phyloP scores from a whole-genome alignment of 2,888 invertebrate genomes.

The Ennomos erosarius region DNA sequence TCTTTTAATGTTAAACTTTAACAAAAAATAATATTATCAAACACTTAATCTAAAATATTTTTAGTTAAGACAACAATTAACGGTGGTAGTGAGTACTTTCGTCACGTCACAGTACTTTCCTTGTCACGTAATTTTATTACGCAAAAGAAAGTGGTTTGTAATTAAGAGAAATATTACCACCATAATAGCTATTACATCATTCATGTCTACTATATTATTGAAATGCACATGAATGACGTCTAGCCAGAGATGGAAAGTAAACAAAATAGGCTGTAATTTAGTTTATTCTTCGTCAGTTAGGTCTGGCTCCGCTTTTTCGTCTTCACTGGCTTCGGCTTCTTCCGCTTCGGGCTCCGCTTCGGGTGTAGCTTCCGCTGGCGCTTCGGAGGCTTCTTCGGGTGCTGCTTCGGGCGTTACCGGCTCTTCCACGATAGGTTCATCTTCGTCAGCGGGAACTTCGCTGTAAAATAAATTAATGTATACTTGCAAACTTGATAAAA shows the following conservation, averaged over 20 bases:
- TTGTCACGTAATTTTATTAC: slow-evolving; percentile 70
- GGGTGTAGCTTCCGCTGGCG: slow-evolving; percentile 47
- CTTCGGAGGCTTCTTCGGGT: slow-evolving; percentile 66
- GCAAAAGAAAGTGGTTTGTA: slow-evolving; percentile 62
- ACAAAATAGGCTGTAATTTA: slow-evolving; percentile 15
- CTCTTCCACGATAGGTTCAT: slow-evolving; percentile 79
- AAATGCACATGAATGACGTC: slow-evolving; percentile 63
- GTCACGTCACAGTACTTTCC: slow-evolving; percentile 57
- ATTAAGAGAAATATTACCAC: slow-evolving; percentile 47
- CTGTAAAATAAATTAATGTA: slow-evolving; percentile 52
- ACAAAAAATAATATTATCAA: slow-evolving; percentile 79
- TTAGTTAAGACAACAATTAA: slow-evolving; percentile 63
- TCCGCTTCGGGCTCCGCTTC: slow-evolving; percentile 54
- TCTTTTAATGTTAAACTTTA: slow-evolving; percentile 83
- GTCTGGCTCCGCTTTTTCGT: slow-evolving; percentile 80
- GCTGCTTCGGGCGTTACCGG: slow-evolving; percentile 75
- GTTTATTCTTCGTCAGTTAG: slow-evolving; percentile 82
- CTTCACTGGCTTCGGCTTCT: slow-evolving; percentile 73
- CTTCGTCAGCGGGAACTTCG: slow-evolving; percentile 66
- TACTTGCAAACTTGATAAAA: no score
- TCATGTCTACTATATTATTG: slow-evolving; percentile 57
- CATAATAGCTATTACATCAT: slow-evolving; percentile 62
- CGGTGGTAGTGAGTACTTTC: slow-evolving; percentile 52
- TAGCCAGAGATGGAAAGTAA: slow-evolving; percentile 48
- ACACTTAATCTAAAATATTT: slow-evolving; percentile 71